These are phyloP conservation scores for Idaea straminata DNA, from an alignment of 2,888 invertebrate genomes.

Conservation along the genomic window DNA sequence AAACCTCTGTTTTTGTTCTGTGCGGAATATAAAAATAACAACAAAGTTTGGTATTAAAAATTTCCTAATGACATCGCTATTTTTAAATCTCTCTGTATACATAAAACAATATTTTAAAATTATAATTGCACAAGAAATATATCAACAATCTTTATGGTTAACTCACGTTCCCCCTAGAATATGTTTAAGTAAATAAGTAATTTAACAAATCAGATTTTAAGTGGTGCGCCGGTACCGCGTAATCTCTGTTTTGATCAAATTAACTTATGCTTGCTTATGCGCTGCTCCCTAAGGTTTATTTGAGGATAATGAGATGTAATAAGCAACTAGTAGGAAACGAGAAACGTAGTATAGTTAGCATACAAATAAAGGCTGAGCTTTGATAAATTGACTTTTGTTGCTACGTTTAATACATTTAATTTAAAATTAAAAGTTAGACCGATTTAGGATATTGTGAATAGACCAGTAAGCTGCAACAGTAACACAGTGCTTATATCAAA, in stretches of 20 bases:
- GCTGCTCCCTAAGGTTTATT: constrained; percentile 53
- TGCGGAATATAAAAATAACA: no score
- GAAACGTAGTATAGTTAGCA: constrained; percentile 43
- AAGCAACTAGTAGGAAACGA: constrained; percentile 46
- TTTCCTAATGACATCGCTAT: background rate
- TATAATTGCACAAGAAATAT: constrained; percentile 11
- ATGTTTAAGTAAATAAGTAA: constrained; percentile 62
- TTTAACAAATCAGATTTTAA: constrained; percentile 64
- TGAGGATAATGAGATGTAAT: constrained; percentile 62
- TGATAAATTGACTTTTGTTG: background rate
- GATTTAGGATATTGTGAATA: no score
- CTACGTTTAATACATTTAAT: no score
- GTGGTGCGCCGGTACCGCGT: constrained; percentile 41
- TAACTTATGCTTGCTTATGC: constrained; percentile 59
- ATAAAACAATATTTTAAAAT: constrained; percentile 1
- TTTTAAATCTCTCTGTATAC: background rate
- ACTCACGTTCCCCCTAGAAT: constrained; percentile 25
- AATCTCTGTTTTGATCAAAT: constrained; percentile 65
- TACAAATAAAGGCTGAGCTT: constrained; percentile 33
- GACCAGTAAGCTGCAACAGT: no score
- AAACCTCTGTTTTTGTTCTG: no score
- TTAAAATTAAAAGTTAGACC: no score
- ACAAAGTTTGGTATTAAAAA: no score
- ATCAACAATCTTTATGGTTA: constrained; percentile 26
- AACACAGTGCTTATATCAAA: no score